Evolutionary conservation across 2,113 vertebrate species (phyloP).

Genomic region (Conger conger): DNA sequence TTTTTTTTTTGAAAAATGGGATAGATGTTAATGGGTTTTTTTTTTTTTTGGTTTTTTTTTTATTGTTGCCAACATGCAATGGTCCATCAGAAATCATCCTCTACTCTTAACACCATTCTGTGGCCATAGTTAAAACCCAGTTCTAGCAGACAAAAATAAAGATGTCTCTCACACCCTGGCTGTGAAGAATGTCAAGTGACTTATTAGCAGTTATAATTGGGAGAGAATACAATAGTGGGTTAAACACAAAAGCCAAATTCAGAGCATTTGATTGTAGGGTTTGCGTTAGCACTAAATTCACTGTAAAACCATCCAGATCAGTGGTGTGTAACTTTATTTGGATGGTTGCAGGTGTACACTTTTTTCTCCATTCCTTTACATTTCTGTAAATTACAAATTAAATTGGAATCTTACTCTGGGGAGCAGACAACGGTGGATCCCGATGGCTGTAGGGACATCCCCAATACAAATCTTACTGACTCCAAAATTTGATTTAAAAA

Average conservation of each 20-base stretch:
- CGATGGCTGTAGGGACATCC: background rate
- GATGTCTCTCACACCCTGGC: slow-evolving; percentile 41
- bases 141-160: slow-evolving; percentile 48
- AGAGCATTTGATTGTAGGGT: background rate
- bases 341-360: background rate
- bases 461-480: background rate
- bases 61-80: slow-evolving; percentile 46
- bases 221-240: slow-evolving; percentile 27
- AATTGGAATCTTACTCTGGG: too few relatives aligned
- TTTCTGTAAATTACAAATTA: background rate
- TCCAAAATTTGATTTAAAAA: background rate
- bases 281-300: background rate
- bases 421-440: background rate
- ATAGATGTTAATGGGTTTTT: slow-evolving; percentile 50
- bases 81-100: slow-evolving; percentile 45
- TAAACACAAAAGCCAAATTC: background rate
- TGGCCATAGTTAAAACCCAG: slow-evolving; percentile 46
- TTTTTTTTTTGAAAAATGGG: too few relatives aligned
- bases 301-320: background rate
- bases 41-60: slow-evolving; percentile 45
- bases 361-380: background rate
- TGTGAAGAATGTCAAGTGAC: slow-evolving; percentile 42
- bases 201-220: slow-evolving; percentile 38
- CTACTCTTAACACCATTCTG: slow-evolving; percentile 50
- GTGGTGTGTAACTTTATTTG: background rate